Evolutionary conservation across 2,888 invertebrate species (phyloP).

Genomic region (Loripinus fragilis): DNA sequence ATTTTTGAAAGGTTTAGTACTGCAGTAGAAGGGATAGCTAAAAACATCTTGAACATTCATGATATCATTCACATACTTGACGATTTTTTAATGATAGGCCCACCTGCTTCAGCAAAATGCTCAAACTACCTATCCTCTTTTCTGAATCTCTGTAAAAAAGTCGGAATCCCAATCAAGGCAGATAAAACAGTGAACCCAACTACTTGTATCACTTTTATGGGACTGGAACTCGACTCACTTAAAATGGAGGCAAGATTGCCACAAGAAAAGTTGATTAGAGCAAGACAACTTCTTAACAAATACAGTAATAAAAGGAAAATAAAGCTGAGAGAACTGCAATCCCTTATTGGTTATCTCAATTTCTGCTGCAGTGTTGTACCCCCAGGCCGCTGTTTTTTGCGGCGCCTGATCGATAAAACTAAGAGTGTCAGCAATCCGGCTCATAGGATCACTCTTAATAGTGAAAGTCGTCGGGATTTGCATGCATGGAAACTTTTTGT

Average conservation of each 20-base stretch:
- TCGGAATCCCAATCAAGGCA: slow-evolving; percentile 33
- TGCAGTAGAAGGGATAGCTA: slow-evolving; percentile 26
- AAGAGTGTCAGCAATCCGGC: slow-evolving; percentile 25
- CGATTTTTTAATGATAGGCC: slow-evolving; percentile 33
- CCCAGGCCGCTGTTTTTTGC: slow-evolving; percentile 29
- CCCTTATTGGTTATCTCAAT: slow-evolving; percentile 28
- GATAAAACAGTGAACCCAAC: slow-evolving; percentile 24
- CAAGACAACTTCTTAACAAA: not conserved
- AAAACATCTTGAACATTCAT: not conserved
- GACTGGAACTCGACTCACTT: slow-evolving; percentile 29
- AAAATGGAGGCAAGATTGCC: slow-evolving; percentile 34
- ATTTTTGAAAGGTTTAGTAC: slow-evolving; percentile 44
- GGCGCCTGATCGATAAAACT: slow-evolving; percentile 32
- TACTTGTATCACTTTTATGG: slow-evolving; percentile 29
- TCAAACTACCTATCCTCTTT: slow-evolving; percentile 6
- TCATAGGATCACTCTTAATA: slow-evolving; percentile 30
- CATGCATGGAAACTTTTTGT: slow-evolving; percentile 30
- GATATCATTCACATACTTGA: slow-evolving; percentile 38
- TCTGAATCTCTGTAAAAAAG: slow-evolving; percentile 4
- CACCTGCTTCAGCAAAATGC: not conserved
- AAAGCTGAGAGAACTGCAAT: slow-evolving; percentile 19
- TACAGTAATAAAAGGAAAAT: slow-evolving; percentile 1
- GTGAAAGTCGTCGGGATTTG: slow-evolving; percentile 21
- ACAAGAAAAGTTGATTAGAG: slow-evolving; percentile 8
- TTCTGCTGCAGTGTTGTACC: slow-evolving; percentile 43